phyloP scores from a whole-genome alignment of 2,797 vertebrate genomes.

The Tarsius wallacei region DNA sequence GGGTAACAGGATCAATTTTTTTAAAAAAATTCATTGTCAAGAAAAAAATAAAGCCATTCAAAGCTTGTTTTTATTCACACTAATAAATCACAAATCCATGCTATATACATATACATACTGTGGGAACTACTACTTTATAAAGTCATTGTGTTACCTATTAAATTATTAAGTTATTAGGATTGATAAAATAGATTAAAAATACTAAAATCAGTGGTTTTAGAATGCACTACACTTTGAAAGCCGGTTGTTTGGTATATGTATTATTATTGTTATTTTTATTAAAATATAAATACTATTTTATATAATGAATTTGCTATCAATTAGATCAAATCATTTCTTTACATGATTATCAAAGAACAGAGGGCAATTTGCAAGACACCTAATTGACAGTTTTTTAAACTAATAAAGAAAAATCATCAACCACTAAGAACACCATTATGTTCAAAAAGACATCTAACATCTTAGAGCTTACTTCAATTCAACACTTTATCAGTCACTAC shows the following conservation, averaged over 20 bases:
- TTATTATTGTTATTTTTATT: not conserved
- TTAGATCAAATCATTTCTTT: constrained; percentile 28
- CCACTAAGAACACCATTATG: not conserved
- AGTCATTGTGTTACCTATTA: constrained; percentile 12
- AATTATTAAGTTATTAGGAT: constrained; percentile 16
- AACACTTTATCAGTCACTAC: not conserved
- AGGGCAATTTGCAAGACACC: not conserved
- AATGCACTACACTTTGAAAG: constrained; percentile 20
- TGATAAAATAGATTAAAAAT: constrained; percentile 28
- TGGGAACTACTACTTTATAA: not conserved
- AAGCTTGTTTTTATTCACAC: not conserved
- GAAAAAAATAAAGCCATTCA: constrained; percentile 29
- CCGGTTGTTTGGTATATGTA: not conserved
- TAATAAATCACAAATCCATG: constrained; percentile 50
- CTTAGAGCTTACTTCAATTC: constrained; percentile 48
- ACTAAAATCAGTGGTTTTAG: constrained; percentile 17
- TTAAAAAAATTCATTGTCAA: not conserved
- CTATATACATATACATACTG: not conserved
- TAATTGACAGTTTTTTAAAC: constrained; percentile 56
- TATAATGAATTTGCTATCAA: not conserved
- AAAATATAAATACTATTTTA: constrained; percentile 25
- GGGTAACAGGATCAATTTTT: not conserved
- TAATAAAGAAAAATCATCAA: not conserved
- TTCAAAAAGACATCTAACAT: not conserved
- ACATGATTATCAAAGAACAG: constrained; percentile 8